Evolutionary conservation across 2,888 invertebrate genomes (phyloP), one percentile per base, ranked within the genome.

Genomic region (Diaprepes abbreviatus): DNA sequence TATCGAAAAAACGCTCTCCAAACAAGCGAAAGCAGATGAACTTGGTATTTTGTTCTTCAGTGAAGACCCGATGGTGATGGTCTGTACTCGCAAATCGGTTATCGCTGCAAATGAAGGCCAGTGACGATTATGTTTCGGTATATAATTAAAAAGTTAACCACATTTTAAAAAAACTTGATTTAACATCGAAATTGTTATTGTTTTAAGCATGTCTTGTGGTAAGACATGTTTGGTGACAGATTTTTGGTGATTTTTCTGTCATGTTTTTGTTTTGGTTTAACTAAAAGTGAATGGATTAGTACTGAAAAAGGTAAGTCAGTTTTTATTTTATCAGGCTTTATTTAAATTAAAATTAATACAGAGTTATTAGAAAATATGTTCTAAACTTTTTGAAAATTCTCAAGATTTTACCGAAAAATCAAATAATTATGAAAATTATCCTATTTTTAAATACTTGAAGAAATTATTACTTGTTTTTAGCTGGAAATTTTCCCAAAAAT

Each of bases 141-240:
- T 14, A 19, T 36, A 7, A 19, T 21, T 54, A 21, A 19, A 17
- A n/a, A 16, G 14, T n/a, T 14, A 12, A 33, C 3, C 14, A 3
- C 16, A 19, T 5, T 19, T 54, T 52, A 33, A 33, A 33, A 5
- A 19, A 19, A 33, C 35, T 4, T 28, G 28, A n/a, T 28, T 28
- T 31, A 28, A 9, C 12, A 10, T 33, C 16, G n/a, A 16, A 12
- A 48, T 31, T 33, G 19, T 10, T 16, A 35, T 9, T 12, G 2
- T 16, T n/a, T n/a, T n/a, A 28, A 50, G 45, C 19, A 63, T 63
- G 63, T 63, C 52, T 50, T 21, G 36, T 28, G 9, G 63, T 54
- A 31, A 52, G 63, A 35, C 17, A 63, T 63, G 63, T 28, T 63
- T 35, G 38, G 38, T 12, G 63, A 16, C 1, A 52, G 38, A 63